A percentile compares a stretch with the other conserved stretches of the same genome.
phyloP scores from a whole-genome alignment of 2,888 invertebrate species.

The Rhingia rostrata region DNA sequence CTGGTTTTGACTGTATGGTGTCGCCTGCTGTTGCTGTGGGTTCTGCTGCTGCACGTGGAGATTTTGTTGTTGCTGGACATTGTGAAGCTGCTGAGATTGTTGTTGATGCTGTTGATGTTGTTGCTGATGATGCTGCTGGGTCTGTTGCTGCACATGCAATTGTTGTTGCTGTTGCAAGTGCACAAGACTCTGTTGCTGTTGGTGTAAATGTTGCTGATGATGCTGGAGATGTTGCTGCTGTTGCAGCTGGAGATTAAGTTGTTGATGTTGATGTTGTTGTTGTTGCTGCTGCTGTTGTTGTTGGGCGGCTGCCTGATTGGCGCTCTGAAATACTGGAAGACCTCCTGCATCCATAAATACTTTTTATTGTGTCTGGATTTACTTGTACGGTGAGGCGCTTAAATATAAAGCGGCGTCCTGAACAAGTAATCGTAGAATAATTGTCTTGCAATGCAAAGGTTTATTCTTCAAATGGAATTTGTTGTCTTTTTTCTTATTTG shows the following conservation, averaged over 20 bases:
- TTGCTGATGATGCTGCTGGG: slow-evolving; percentile 77
- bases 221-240: slow-evolving; percentile 85
- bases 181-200: slow-evolving; percentile 78
- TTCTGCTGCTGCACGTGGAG: slow-evolving; percentile 79
- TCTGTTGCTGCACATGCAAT: slow-evolving; percentile 74
- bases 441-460: slow-evolving; percentile 24
- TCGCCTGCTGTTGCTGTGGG: slow-evolving; percentile 76
- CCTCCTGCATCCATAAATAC: slow-evolving; percentile 84
- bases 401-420: slow-evolving; percentile 70
- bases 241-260: slow-evolving; percentile 80
- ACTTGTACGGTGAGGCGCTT: slow-evolving; percentile 76
- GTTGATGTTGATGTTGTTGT: slow-evolving; percentile 79
- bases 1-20: slow-evolving; percentile 76
- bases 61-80: slow-evolving; percentile 75
- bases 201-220: slow-evolving; percentile 83
- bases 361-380: slow-evolving; percentile 78
- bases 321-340: slow-evolving; percentile 83
- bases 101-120: slow-evolving; percentile 76
- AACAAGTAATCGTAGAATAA: slow-evolving; percentile 66
- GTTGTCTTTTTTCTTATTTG: neutral
- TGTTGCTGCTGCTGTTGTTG: slow-evolving; percentile 80
- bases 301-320: slow-evolving; percentile 83
- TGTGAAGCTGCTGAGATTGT: slow-evolving; percentile 78
- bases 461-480: neutral
- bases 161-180: slow-evolving; percentile 76